phyloP scores from a whole-genome alignment of 2,113 vertebrate genomes.

The Nansenia antarctica region DNA sequence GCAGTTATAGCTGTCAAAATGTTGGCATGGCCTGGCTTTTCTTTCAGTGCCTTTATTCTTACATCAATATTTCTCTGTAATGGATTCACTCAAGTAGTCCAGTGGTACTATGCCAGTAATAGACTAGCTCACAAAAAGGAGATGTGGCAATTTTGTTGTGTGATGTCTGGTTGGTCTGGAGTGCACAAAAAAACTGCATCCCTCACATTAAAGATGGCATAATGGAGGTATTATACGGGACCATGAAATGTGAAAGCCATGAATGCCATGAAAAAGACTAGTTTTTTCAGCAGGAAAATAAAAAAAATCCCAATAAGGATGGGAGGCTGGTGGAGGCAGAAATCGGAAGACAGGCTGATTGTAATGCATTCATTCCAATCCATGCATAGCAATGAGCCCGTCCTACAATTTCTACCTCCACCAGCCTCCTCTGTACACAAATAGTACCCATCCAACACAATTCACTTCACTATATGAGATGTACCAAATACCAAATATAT shows the following conservation, averaged over 20 bases:
- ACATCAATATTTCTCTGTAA: slow-evolving; percentile 40
- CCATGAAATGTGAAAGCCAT: not conserved
- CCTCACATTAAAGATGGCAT: slow-evolving; percentile 21
- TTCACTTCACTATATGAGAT: slow-evolving; percentile 25
- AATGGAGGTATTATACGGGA: not conserved
- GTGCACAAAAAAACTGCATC: too few relatives aligned
- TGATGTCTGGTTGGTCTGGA: not conserved
- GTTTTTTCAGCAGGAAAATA: not conserved
- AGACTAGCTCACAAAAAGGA: slow-evolving; percentile 27
- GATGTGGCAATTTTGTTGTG: slow-evolving; percentile 1
- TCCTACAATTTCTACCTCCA: too few relatives aligned
- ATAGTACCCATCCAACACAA: too few relatives aligned
- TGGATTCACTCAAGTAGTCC: slow-evolving; percentile 34
- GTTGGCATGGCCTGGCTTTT: slow-evolving; percentile 45
- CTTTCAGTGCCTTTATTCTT: slow-evolving; percentile 61
- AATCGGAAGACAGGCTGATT: slow-evolving; percentile 6
- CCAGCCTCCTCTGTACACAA: too few relatives aligned
- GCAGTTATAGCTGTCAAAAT: slow-evolving; percentile 27
- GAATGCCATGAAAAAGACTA: not conserved
- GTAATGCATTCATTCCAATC: too few relatives aligned
- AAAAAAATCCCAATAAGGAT: too few relatives aligned
- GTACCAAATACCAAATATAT: slow-evolving; percentile 54
- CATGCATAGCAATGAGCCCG: too few relatives aligned
- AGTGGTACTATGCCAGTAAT: slow-evolving; percentile 22
- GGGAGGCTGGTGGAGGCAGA: too few relatives aligned